These are phyloP conservation scores for Axinella damicornis DNA, from an alignment of 37 sponge, comb jelly and placozoan genomes.

Conservation along the genomic window DNA sequence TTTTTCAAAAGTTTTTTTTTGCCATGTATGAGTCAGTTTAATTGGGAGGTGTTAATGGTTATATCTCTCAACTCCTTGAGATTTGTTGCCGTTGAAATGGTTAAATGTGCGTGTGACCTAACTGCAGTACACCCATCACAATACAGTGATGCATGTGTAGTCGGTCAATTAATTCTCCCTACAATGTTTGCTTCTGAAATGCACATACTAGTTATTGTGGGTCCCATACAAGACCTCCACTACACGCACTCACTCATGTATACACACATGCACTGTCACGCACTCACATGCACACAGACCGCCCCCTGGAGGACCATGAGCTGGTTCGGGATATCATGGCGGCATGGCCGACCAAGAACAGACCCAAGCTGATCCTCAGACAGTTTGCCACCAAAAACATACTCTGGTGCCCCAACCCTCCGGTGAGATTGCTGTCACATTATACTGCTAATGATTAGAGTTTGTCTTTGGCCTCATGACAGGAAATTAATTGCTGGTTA, in stretches of 20 bases:
- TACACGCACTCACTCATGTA: not conserved
- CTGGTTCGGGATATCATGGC: conserved; percentile 31
- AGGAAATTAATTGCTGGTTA: not conserved
- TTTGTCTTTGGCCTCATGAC: not conserved
- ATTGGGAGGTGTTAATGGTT: too few relatives aligned
- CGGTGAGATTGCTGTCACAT: conserved; percentile 63
- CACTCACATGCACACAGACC: conserved; percentile 26
- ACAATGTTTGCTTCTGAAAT: too few relatives aligned
- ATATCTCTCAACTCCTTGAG: too few relatives aligned
- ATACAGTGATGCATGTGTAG: too few relatives aligned
- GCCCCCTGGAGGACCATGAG: conserved; percentile 75
- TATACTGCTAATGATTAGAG: not conserved
- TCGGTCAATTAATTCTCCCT: too few relatives aligned
- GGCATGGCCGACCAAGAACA: conserved; percentile 59
- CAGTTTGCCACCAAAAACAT: conserved; percentile 53
- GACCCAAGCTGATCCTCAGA: conserved; percentile 51
- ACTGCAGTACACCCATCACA: too few relatives aligned
- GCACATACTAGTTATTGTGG: too few relatives aligned
- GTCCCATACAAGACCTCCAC: too few relatives aligned
- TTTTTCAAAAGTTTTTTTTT: too few relatives aligned
- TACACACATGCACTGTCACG: not conserved
- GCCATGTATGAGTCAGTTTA: too few relatives aligned
- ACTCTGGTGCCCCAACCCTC: conserved; percentile 55
- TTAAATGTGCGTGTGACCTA: too few relatives aligned
- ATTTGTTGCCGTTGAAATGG: too few relatives aligned